Evolutionary conservation across 2,113 vertebrate genomes (phyloP), one percentile per base, ranked within the genome.

Genomic region (Tragelaphus scriptus): DNA sequence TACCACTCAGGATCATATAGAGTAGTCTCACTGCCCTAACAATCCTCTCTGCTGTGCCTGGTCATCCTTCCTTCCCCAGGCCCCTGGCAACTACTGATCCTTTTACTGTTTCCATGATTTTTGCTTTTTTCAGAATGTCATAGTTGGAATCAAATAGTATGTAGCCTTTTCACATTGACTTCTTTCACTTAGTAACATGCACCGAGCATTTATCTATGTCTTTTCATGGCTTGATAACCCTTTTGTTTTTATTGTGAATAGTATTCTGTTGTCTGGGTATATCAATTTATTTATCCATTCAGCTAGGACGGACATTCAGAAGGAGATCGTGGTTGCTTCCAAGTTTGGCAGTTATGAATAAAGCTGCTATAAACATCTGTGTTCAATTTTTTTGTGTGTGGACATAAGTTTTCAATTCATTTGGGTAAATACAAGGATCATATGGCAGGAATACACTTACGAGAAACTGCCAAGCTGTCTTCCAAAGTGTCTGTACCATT

Each of bases 11-110:
- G 13, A 7, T 59, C 55, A 10, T 2, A 13, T 5, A 3, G 30
- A 47, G 11, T 3, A 7, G 21, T 8, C n/a, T 30, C 53, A 14
- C 26, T 49, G 12, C 28, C 86, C 84, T 19, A 8, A 8, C n/a
- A 26, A 0, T 4, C n/a, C 55, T n/a, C n/a, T 10, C 8, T 80
- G 63, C n/a, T 71, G 49, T 13, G 4, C 12, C 63, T 40, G 0
- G 16, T 25, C 55, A 10, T 6, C 55, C 36, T 26, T 19, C 21
- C 15, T 21, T 26, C 4, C 44, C 19, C 7, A 0, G 8, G 44
- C 6, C 19, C 58, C 44, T 8, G 15, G 56, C 40, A 23, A 23
- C 56, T 61, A 13, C 47, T 1, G 13, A 1, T 32, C 89, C 47
- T 65, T 40, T 21, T 12, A 9, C n/a, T 19, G 19, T 49, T 13